Evolutionary conservation across 1,140 invertebrate genomes (phyloP).

Genomic region (Drosophila eugracilis): DNA sequence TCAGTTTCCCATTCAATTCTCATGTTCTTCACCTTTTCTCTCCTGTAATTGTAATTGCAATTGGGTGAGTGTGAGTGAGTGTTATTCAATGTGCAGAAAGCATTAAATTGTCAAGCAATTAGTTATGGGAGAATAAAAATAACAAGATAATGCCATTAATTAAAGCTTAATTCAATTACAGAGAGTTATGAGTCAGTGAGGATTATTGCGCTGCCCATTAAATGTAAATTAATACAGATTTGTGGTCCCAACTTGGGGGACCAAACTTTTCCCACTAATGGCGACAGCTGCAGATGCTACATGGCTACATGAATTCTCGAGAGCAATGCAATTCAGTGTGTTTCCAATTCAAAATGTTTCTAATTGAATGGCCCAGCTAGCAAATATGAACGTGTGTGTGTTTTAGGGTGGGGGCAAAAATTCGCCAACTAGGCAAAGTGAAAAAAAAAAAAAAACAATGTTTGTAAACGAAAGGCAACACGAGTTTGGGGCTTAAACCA

Average conservation of each 20-base stretch:
- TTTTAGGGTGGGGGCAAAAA: slow-evolving; percentile 7
- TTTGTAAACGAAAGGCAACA: slow-evolving; percentile 47
- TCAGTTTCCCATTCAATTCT: slow-evolving; percentile 8
- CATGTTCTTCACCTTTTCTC: slow-evolving; percentile 3
- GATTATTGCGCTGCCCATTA: slow-evolving; percentile 17
- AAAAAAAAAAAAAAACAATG: slow-evolving; percentile 27
- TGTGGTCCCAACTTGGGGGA: slow-evolving; percentile 14
- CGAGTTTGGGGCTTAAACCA: slow-evolving; percentile 3
- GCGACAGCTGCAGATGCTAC: slow-evolving; percentile 31
- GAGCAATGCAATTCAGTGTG: slow-evolving; percentile 41
- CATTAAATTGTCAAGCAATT: slow-evolving; percentile 34
- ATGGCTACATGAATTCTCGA: slow-evolving; percentile 14
- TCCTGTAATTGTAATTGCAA: not conserved
- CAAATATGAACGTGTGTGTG: not conserved
- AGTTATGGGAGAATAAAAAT: slow-evolving; percentile 9
- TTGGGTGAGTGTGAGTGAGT: not conserved
- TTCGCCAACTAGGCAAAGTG: slow-evolving; percentile 37
- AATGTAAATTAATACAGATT: slow-evolving; percentile 32
- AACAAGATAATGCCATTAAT: slow-evolving; percentile 35
- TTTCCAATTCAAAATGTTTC: slow-evolving; percentile 43
- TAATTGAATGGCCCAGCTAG: slow-evolving; percentile 54
- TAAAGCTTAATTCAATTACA: slow-evolving; percentile 37
- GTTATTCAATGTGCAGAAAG: slow-evolving; percentile 16
- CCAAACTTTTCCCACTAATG: slow-evolving; percentile 34
- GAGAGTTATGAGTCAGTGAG: slow-evolving; percentile 34